Evolutionary conservation across 2,888 invertebrate species (phyloP), one percentile per base, ranked within the genome.

Genomic region (Microdon myrmicae): DNA sequence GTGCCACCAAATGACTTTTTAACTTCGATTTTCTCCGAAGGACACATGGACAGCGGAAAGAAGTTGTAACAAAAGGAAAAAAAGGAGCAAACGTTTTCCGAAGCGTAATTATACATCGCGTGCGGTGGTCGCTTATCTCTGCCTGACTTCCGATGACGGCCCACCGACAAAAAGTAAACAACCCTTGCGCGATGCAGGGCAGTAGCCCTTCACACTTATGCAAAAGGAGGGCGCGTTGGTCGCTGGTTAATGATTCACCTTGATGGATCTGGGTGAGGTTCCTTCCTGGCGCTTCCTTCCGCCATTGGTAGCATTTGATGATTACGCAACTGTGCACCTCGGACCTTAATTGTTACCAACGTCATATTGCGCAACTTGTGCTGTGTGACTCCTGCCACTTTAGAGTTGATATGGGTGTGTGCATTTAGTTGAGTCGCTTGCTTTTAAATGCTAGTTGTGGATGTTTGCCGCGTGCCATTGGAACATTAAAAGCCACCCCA

Each of bases 121-220:
- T 64, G 61, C 20, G 39, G 41, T 35, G 56, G 56, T 56, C 61
- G 61, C 56, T 64, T 64, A 47, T 56, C 56, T 56, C 56, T 56
- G 56, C 61, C 56, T 64, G 45, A 64, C 51, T 64, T 64, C 61
- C 56, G 61, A 56, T 61, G n/a, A n/a, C n/a, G n/a, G n/a, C n/a
- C 49, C 61, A 56, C 22, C 39, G 20, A 41, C 23, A 17, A 43
- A 56, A 48, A 37, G 12, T 13, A 12, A 25, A 34, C 61, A 64
- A 64, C 56, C 56, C 61, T 56, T 64, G 35, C 35, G 34, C 34
- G 34, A 3, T 3, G n/a, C n/a, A n/a, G 28, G 28, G 22, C 47
- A 28, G n/a, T 28, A n/a, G 28, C 12, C 7, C 12, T 25, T 5
- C 9, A 31, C n/a, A 23, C 35, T 48, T 56, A 35, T 28, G n/a